Base-by-base conservation (phyloP, 2,888 invertebrate species). In the Archips crataeganus region DNA sequence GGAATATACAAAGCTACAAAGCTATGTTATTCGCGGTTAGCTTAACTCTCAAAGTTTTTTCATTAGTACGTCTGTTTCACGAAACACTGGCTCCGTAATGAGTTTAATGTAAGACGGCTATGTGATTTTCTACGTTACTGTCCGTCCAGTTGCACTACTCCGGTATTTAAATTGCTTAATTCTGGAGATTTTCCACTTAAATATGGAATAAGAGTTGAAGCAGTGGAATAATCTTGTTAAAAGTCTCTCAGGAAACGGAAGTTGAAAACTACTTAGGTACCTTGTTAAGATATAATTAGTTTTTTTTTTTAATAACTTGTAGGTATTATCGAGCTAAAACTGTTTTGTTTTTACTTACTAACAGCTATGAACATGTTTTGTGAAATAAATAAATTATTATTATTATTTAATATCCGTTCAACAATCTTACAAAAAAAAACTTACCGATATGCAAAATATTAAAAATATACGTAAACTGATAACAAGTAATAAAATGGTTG, bases 1-100 rank as follows among this genome's bases (percentile, higher is more conserved):
- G 42, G 45, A 45, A 65, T 70, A 70, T 74, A 74, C 74, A 69
- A 69, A 74, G 69, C 68, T 79, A 78, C 76, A 74, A 77, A 75
- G 76, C 76, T 76, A 81, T 75, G 79, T 81, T 78, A 80, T 76
- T 76, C 77, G 75, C 75, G 80, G 77, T 78, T 78, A 77, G 76
- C 79, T 84, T 83, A 83, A 72, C 71, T 72, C 76, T 62, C 76
- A 81, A 86, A 86, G 84, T 85, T 86, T 86, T 84, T 85, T 85
- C 82, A 85, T 85, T 84, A 86, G 81, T 76, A 78, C 77, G 76
- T 75, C 76, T 81, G 80, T 81, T 70, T 74, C 51, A 64, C 63
- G 69, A 74, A 70, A 70, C 74, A 74, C 69, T 70, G 74, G 64
- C 32, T 49, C 45, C 59, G 60, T 74, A 70, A 69, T 61, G 65